A percentile compares a stretch with the other conserved stretches of the same genome.
phyloP scores from a whole-genome alignment of 2,113 vertebrate species.

The Globicephala melas region DNA sequence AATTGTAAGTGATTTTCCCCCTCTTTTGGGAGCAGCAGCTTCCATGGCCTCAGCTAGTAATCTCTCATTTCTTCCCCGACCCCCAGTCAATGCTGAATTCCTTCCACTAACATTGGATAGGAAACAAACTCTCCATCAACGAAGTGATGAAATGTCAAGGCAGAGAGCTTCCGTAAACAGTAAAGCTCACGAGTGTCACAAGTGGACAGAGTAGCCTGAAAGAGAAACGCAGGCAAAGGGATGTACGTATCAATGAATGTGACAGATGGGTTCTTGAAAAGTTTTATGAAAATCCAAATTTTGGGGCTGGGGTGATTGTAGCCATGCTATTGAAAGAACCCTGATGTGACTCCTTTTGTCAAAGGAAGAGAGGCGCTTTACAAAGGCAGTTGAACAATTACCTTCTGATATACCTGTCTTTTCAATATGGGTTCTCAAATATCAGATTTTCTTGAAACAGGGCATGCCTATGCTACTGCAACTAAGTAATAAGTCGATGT shows the following conservation, averaged over 20 bases:
- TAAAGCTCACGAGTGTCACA: neutral
- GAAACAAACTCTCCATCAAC: neutral
- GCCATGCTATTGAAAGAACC: neutral
- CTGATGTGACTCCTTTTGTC: neutral
- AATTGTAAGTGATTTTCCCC: neutral
- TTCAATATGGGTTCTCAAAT: neutral
- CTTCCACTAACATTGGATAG: neutral
- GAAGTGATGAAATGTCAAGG: neutral
- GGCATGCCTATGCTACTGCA: neutral
- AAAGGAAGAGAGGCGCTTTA: neutral
- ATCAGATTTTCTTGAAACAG: neutral
- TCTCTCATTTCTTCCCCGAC: slow-evolving; percentile 10
- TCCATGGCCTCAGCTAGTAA: neutral
- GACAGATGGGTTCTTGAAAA: neutral
- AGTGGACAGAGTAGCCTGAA: neutral
- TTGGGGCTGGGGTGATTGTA: neutral
- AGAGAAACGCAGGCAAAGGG: neutral
- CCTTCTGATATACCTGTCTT: neutral
- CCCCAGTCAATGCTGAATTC: neutral
- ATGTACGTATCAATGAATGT: neutral
- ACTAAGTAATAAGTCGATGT: neutral
- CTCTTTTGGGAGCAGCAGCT: neutral
- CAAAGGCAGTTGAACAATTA: neutral
- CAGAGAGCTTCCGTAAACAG: neutral
- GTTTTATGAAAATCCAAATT: neutral